Conservation (phyloP, 1,140 invertebrate species). For the Plutomurus gul region DNA sequence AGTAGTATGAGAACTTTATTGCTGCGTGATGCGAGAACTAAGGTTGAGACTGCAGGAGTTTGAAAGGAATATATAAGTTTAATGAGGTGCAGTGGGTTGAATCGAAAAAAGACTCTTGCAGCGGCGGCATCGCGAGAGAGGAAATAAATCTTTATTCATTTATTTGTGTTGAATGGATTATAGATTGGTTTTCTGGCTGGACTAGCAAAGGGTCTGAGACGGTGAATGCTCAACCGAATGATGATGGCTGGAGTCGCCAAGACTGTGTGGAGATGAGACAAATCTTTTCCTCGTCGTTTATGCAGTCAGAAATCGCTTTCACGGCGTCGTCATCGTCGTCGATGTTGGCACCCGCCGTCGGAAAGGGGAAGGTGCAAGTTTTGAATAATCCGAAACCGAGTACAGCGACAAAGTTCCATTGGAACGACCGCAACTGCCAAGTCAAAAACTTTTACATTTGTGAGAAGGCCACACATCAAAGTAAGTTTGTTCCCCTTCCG, state of each 20-base stretch:
- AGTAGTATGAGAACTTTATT: too few relatives aligned
- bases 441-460: conserved; percentile 74
- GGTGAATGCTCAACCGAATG: conserved; percentile 75
- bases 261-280: conserved; percentile 76
- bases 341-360: not conserved
- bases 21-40: too few relatives aligned
- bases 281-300: conserved; percentile 63
- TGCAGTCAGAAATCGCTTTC: conserved; percentile 54
- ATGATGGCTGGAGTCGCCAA: conserved; percentile 75
- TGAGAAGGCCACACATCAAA: conserved; percentile 64
- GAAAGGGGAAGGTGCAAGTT: not conserved
- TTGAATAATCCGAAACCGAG: conserved; percentile 25
- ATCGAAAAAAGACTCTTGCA: not conserved
- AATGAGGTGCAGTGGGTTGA: not conserved
- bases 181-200: conserved; percentile 83
- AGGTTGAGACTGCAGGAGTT: too few relatives aligned
- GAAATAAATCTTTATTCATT: conserved; percentile 1
- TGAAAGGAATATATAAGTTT: not conserved
- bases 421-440: conserved; percentile 76
- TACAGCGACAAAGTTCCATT: conserved; percentile 63
- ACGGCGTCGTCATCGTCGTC: not conserved
- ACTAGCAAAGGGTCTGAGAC: conserved; percentile 58
- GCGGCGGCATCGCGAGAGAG: not conserved
- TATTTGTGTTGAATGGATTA: not conserved
- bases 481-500: conserved; percentile 57